A percentile compares a stretch with the other conserved stretches of the same genome.
Evolutionary conservation across 1,140 invertebrate genomes (phyloP).

Genomic region (Caenorhabditis elegans): DNA sequence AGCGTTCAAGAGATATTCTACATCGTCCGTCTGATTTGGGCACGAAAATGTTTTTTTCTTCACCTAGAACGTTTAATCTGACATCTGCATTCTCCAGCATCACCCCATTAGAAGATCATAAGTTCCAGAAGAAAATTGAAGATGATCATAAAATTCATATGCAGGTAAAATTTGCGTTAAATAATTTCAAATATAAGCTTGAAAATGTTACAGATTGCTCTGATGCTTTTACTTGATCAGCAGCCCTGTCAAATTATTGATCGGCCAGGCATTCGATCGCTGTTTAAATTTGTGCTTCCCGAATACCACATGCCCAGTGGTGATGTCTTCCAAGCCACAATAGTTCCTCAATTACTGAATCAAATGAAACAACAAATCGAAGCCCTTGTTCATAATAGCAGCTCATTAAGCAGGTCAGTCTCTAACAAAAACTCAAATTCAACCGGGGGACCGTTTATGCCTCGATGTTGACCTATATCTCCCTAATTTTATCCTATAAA

Average conservation of each 20-base stretch:
- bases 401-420: constrained; percentile 26
- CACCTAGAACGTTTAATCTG: not conserved
- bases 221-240: constrained; percentile 49
- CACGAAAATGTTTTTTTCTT: not conserved
- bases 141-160: constrained; percentile 34
- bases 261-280: constrained; percentile 42
- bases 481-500: not conserved
- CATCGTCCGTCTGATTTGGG: constrained; percentile 13
- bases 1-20: not conserved
- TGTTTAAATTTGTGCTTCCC: constrained; percentile 39
- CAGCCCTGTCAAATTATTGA: constrained; percentile 39
- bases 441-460: not conserved
- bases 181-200: not conserved
- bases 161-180: not conserved
- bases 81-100: constrained; percentile 29
- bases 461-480: constrained; percentile 31
- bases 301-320: constrained; percentile 42
- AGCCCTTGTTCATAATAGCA: not conserved
- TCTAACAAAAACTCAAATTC: not conserved
- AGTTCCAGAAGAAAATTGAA: not conserved
- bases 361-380: constrained; percentile 40
- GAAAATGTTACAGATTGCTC: constrained; percentile 38
- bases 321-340: constrained; percentile 35
- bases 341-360: constrained; percentile 29
- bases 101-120: not conserved